Conservation (phyloP, 1,140 invertebrate genomes). For the Temnothorax nylanderi region DNA sequence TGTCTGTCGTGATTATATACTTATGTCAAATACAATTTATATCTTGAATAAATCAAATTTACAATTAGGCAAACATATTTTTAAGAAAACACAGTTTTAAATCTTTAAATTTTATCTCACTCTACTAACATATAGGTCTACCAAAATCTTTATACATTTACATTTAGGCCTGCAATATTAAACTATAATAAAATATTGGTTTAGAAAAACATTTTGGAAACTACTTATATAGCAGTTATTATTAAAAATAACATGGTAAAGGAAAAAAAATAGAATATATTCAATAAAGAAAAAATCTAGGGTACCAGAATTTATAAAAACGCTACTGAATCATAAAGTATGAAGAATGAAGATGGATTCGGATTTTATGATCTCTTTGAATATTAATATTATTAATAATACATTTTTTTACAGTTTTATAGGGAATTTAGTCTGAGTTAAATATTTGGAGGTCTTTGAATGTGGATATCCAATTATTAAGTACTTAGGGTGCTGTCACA, state of each 20-base stretch:
- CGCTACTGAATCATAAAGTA: conserved; percentile 2
- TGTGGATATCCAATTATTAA: no score
- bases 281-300: neutral
- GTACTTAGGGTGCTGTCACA: no score
- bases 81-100: neutral
- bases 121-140: no score
- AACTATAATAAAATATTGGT: neutral
- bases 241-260: neutral
- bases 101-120: no score
- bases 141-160: neutral
- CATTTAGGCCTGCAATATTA: neutral
- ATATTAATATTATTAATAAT: no score
- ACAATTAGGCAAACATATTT: neutral
- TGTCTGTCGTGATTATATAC: neutral
- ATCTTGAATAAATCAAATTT: neutral
- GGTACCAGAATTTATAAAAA: neutral
- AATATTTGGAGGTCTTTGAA: no score
- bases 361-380: neutral
- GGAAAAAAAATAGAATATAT: neutral
- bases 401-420: no score
- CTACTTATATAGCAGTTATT: neutral
- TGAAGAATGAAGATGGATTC: neutral
- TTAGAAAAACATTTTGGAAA: neutral
- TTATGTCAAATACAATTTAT: neutral
- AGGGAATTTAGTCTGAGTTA: no score